Base-by-base conservation (phyloP, 2,113 vertebrate species). In the Oncorhynchus clarkii region DNA sequence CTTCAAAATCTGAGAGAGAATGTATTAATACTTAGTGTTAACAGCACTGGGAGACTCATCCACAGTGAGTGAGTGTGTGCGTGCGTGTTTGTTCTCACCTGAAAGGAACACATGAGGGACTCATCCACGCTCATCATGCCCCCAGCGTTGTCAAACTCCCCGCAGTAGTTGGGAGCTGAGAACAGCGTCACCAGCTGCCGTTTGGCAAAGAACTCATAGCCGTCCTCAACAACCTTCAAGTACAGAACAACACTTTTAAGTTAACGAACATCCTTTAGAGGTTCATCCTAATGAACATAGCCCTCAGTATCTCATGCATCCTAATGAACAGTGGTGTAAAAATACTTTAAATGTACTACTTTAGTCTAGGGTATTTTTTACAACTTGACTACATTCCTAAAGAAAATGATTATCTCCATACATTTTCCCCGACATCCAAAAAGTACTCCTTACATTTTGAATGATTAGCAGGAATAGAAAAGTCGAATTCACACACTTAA, bases 121-220 rank as follows among this genome's bases (percentile, higher is more conserved):
- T 98, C 96, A 82, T 98, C 96, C 88, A 98, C 96, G 51, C 96
- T 98, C 96, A 98, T 98, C 96, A 97, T 97, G 82, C 95, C 96
- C 9, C 96, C 96, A 59, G 96, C 96, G 80, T 98, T 98, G 91
- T 98, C 96, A 89, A 98, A 98, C 84, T 98, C 96, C 39, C 96
- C 96, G 82, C 96, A 97, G 78, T 97, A 97, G 93, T 97, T 97
- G 49, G 96, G 96, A 78, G 96, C 96, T 27, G 96, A 97, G 89
- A 97, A 98, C 31, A 98, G 90, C 20, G 96, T 97, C 82, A 98
- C 96, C 93, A 97, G 92, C 85, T 98, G 96, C 76, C 96, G 92
- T 85, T 97, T 98, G 84, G 96, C 96, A 90, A 98, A 98, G 93
- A 98, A 97, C 90, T 98, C 96, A 8, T 98, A 98, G 27, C 96